Evolutionary conservation across 1,140 invertebrate genomes (phyloP).

Genomic region (Parapsyche elsis): DNA sequence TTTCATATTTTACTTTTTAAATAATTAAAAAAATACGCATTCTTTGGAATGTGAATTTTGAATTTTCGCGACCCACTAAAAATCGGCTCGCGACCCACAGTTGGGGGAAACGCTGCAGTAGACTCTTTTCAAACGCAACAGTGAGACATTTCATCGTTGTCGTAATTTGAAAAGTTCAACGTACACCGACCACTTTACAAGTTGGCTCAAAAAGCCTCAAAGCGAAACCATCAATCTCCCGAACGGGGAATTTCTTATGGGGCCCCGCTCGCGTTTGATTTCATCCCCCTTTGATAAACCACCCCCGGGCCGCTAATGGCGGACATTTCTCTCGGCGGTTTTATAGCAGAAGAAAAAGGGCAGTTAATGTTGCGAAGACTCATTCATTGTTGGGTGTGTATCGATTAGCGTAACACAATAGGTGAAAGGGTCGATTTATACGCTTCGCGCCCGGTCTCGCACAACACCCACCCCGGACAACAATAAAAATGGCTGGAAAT

Average conservation of each 20-base stretch:
- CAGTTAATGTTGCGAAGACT: slow-evolving; percentile 29
- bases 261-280: background rate
- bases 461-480: background rate
- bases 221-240: background rate
- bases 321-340: slow-evolving; percentile 30
- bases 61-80: no score
- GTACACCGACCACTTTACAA: no score
- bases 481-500: slow-evolving; percentile 15
- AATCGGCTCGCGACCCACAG: no score
- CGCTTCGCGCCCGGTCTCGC: slow-evolving; percentile 8
- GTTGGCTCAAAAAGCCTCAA: background rate
- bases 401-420: slow-evolving; percentile 37
- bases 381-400: slow-evolving; percentile 34
- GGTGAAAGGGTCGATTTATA: slow-evolving; percentile 33
- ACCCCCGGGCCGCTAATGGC: slow-evolving; percentile 20
- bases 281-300: slow-evolving; percentile 20
- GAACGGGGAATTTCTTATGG: background rate
- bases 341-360: slow-evolving; percentile 12
- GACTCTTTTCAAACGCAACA: no score
- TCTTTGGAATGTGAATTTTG: no score
- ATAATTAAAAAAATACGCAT: no score
- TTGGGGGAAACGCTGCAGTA: no score
- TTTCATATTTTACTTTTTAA: no score
- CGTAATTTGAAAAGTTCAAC: no score
- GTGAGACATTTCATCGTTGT: no score